Percentiles rank a stretch among this genome's conserved stretches.
Evolutionary conservation across 2,888 invertebrate genomes (phyloP).

Genomic region (Cephalotes varians): DNA sequence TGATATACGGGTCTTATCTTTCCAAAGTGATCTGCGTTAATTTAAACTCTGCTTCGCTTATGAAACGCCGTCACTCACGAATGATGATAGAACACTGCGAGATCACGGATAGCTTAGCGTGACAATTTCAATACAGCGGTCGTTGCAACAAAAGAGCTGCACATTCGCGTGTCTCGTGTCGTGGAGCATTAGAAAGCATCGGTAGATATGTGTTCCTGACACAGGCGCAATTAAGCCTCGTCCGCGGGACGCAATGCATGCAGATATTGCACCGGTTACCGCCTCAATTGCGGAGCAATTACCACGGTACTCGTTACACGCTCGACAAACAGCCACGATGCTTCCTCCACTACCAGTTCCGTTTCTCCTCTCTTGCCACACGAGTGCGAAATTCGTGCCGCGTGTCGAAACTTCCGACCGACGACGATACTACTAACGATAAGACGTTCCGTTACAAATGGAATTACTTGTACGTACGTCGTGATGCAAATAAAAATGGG

Average conservation of each 20-base stretch:
- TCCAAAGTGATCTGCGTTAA: conserved; percentile 11
- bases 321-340: conserved; percentile 49
- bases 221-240: conserved; percentile 59
- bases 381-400: conserved; percentile 42
- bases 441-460: conserved; percentile 18
- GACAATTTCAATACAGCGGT: conserved; percentile 27
- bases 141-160: conserved; percentile 27
- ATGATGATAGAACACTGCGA: conserved; percentile 8
- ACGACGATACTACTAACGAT: conserved; percentile 40
- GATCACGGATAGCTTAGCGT: conserved; percentile 16
- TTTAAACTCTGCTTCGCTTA: not conserved
- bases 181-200: conserved; percentile 63
- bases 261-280: conserved; percentile 35
- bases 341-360: conserved; percentile 34
- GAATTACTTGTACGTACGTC: conserved; percentile 9
- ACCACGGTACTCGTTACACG: conserved; percentile 57
- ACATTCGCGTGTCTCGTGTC: conserved; percentile 19
- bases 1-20: conserved; percentile 19
- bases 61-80: conserved; percentile 3
- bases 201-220: conserved; percentile 53
- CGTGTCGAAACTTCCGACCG: conserved; percentile 52
- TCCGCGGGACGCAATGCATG: conserved; percentile 22
- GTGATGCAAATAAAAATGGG: not conserved
- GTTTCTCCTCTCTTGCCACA: conserved; percentile 27
- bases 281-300: conserved; percentile 63